These are phyloP conservation scores for Protaetia brevitarsis DNA, from an alignment of 1,140 invertebrate species.

Conservation along the genomic window DNA sequence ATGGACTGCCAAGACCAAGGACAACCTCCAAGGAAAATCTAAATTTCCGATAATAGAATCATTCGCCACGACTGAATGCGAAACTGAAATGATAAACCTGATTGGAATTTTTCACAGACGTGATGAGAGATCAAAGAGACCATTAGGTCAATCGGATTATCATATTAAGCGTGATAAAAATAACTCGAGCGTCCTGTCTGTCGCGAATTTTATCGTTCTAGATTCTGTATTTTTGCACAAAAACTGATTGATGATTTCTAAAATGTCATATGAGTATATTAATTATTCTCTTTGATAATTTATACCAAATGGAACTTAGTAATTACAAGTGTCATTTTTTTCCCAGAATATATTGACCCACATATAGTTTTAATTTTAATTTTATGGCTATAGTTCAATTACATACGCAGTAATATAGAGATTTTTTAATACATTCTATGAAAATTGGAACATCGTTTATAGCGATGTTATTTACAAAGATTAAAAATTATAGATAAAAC, in stretches of 20 bases:
- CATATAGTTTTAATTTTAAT: no score
- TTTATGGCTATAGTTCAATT: no score
- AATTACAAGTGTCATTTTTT: no score
- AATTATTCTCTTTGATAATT: no score
- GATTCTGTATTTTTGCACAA: background rate
- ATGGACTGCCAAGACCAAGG: background rate
- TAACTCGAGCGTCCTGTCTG: background rate
- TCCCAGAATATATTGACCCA: no score
- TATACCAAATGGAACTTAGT: no score
- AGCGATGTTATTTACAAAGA: no score
- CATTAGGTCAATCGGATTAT: background rate
- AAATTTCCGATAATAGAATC: background rate
- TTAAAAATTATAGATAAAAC: no score
- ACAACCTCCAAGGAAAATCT: background rate
- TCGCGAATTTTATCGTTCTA: background rate
- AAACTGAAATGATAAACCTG: background rate
- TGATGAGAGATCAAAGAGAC: background rate
- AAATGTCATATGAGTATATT: no score
- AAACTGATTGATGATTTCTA: background rate
- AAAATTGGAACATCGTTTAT: no score
- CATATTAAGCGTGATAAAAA: background rate
- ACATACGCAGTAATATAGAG: no score
- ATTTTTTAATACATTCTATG: no score
- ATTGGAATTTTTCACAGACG: background rate
- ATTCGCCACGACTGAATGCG: background rate